These are phyloP conservation scores for Triops cancriformis DNA, from an alignment of 1,140 invertebrate genomes.

Conservation along the genomic window DNA sequence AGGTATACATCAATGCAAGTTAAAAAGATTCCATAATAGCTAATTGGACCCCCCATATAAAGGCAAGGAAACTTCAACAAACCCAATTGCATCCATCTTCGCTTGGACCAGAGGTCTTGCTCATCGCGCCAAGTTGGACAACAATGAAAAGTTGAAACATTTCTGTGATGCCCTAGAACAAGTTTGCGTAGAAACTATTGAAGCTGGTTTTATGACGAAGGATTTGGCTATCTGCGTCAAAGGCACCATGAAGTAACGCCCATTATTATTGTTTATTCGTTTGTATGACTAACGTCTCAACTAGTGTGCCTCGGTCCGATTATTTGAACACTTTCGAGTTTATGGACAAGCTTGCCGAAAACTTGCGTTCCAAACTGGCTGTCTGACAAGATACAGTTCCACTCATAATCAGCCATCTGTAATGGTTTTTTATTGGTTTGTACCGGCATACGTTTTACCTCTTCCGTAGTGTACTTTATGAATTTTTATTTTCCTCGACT, in stretches of 20 bases:
- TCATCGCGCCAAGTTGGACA: conserved; percentile 47
- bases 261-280: background rate
- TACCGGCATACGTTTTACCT: too few relatives aligned
- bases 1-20: conserved; percentile 30
- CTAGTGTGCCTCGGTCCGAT: conserved; percentile 52
- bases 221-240: conserved; percentile 59
- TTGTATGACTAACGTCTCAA: background rate
- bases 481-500: too few relatives aligned
- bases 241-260: conserved; percentile 38
- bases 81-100: conserved; percentile 47
- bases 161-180: conserved; percentile 47
- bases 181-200: conserved; percentile 56
- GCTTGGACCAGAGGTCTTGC: conserved; percentile 37
- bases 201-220: conserved; percentile 56
- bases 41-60: background rate
- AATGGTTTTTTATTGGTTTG: background rate
- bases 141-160: conserved; percentile 43
- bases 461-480: too few relatives aligned
- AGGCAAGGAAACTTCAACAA: conserved; percentile 54
- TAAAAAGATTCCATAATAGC: background rate
- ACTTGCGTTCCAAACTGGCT: conserved; percentile 60
- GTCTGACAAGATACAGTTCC: background rate
- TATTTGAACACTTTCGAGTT: conserved; percentile 98
- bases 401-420: background rate
- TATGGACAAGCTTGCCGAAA: conserved; percentile 89